A percentile compares a stretch with the other conserved stretches of the same genome.
Evolutionary conservation across 2,797 vertebrate genomes (phyloP).

Genomic region (Syndactyla subalaris): DNA sequence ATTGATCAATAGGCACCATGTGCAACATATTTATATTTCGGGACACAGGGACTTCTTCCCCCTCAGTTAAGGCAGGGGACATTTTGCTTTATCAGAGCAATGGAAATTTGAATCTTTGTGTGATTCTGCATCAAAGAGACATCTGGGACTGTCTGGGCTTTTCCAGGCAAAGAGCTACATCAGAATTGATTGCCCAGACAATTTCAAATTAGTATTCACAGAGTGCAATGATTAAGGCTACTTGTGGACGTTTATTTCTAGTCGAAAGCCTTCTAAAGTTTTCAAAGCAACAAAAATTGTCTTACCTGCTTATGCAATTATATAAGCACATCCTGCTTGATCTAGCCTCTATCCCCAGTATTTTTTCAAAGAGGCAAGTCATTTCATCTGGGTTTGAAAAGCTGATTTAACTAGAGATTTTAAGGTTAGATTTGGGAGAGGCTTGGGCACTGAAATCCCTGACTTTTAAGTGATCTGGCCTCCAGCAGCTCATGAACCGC

Average conservation of each 20-base stretch:
- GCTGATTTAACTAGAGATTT: neutral
- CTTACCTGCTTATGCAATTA: neutral
- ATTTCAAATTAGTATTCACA: neutral
- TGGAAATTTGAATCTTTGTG: conserved; percentile 19
- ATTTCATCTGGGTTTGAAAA: neutral
- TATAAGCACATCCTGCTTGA: neutral
- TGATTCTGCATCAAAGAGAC: conserved; percentile 39
- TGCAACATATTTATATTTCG: neutral
- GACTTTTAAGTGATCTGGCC: neutral
- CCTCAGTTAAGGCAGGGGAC: conserved; percentile 5
- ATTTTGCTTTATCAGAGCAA: conserved; percentile 31
- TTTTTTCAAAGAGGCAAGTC: neutral
- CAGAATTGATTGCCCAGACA: conserved; percentile 9
- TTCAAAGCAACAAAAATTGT: conserved; percentile 14
- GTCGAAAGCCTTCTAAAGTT: neutral
- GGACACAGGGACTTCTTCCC: neutral
- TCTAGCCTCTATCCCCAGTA: neutral
- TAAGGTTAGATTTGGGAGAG: neutral
- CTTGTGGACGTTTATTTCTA: neutral
- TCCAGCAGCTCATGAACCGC: neutral
- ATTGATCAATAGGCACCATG: conserved; percentile 34
- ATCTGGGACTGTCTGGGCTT: conserved; percentile 16
- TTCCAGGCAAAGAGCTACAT: conserved; percentile 4
- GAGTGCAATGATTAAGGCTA: neutral
- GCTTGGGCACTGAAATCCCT: neutral